Evolutionary conservation across 2,797 vertebrate genomes (phyloP).

Genomic region (Steatocranus sp.): DNA sequence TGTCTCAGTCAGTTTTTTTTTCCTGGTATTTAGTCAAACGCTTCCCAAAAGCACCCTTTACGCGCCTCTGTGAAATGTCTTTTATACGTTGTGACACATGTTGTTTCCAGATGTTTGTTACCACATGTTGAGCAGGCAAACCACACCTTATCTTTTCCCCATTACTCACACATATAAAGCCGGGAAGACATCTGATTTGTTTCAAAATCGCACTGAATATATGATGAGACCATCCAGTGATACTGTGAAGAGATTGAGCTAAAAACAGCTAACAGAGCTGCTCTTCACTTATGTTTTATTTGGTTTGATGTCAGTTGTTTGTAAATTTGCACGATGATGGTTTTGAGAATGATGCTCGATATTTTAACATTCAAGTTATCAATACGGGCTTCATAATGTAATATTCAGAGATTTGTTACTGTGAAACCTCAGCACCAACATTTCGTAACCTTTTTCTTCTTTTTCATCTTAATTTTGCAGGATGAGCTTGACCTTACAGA

Average conservation of each 20-base stretch:
- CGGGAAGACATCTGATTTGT: constrained; percentile 44
- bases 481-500: constrained; percentile 98
- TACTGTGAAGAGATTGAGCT: not conserved
- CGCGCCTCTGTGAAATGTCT: constrained; percentile 25
- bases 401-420: not conserved
- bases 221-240: constrained; percentile 1
- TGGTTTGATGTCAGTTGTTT: constrained; percentile 23
- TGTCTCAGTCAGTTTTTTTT: not conserved
- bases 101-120: constrained; percentile 70
- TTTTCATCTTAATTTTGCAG: constrained; percentile 58
- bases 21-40: not conserved
- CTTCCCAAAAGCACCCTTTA: constrained; percentile 14
- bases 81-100: constrained; percentile 49
- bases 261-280: not conserved
- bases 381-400: not conserved
- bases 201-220: constrained; percentile 22
- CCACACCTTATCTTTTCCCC: constrained; percentile 40
- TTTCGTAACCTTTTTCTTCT: not conserved
- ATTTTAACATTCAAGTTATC: not conserved
- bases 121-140: constrained; percentile 49
- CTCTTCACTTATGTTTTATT: not conserved
- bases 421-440: not conserved
- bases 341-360: not conserved
- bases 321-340: not conserved
- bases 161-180: constrained; percentile 41